Percentiles rank a stretch among this genome's conserved stretches.
Evolutionary conservation across 2,888 invertebrate genomes (phyloP).

Genomic region (Chromoteleia sp.): DNA sequence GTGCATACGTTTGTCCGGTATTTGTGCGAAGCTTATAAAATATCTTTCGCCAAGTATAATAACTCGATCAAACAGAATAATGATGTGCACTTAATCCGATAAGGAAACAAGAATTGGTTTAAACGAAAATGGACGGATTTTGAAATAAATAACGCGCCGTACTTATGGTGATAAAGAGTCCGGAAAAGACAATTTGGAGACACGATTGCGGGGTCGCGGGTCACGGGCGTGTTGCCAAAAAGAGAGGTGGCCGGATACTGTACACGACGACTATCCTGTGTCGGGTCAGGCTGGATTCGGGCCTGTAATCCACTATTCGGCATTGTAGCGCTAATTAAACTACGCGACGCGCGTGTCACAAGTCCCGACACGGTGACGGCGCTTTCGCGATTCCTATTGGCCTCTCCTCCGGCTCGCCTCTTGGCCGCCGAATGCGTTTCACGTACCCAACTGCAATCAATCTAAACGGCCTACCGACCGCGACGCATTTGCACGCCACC

Average conservation of each 20-base stretch:
- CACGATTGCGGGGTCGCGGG: slow-evolving; percentile 80
- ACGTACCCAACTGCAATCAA: slow-evolving; percentile 73
- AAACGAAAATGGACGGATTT: slow-evolving; percentile 11
- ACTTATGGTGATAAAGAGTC: slow-evolving; percentile 47
- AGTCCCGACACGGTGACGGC: slow-evolving; percentile 81
- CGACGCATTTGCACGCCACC: slow-evolving; percentile 58
- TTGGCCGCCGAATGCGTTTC: slow-evolving; percentile 72
- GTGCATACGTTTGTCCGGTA: too few species aligned
- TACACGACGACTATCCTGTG: slow-evolving; percentile 52
- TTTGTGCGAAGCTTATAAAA: too few species aligned
- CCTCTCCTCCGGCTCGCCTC: slow-evolving; percentile 68
- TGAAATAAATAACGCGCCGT: slow-evolving; percentile 23
- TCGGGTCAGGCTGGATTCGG: slow-evolving; percentile 53
- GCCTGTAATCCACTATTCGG: slow-evolving; percentile 74
- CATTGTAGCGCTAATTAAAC: slow-evolving; percentile 83
- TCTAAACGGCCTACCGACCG: slow-evolving; percentile 72
- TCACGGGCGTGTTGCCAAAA: slow-evolving; percentile 83
- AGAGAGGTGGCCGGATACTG: slow-evolving; percentile 73
- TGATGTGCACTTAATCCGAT: too few species aligned
- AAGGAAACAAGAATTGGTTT: too few species aligned
- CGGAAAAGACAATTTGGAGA: slow-evolving; percentile 82
- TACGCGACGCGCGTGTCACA: slow-evolving; percentile 79
- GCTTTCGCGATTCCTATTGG: slow-evolving; percentile 78
- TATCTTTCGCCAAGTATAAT: too few species aligned
- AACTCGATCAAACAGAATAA: too few species aligned